These are phyloP conservation scores for Microdon myrmicae DNA, from an alignment of 2,888 invertebrate species.

Conservation along the genomic window DNA sequence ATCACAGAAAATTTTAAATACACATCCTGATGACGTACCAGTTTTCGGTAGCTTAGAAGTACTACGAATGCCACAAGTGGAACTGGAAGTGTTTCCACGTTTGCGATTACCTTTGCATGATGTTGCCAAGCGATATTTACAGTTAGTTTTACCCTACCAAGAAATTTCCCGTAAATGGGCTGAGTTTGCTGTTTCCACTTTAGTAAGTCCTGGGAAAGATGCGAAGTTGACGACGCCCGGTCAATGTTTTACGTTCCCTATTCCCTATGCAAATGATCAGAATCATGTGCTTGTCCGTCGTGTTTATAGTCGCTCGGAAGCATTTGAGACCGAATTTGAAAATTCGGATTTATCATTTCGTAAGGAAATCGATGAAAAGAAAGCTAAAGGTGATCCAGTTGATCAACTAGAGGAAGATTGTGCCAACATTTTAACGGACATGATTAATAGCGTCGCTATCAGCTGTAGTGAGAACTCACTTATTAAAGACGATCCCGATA, in stretches of 20 bases:
- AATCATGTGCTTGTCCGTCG: conserved; percentile 70
- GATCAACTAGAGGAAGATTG: conserved; percentile 58
- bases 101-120: conserved; percentile 61
- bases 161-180: conserved; percentile 66
- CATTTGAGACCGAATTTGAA: conserved; percentile 58
- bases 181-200: conserved; percentile 64
- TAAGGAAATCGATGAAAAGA: conserved; percentile 42
- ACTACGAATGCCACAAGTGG: conserved; percentile 63
- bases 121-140: conserved; percentile 63
- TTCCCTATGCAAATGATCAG: conserved; percentile 72
- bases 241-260: conserved; percentile 69
- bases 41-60: conserved; percentile 62
- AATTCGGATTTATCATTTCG: conserved; percentile 58
- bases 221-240: conserved; percentile 32
- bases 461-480: conserved; percentile 71
- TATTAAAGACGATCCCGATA: conserved; percentile 64
- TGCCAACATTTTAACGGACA: conserved; percentile 68
- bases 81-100: conserved; percentile 63
- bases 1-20: conserved; percentile 61
- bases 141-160: conserved; percentile 62
- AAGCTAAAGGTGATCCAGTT: background rate
- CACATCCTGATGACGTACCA: conserved; percentile 60
- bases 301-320: conserved; percentile 63
- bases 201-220: conserved; percentile 45
- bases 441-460: conserved; percentile 73